phyloP scores from a whole-genome alignment of 2,113 vertebrate species.

The Phasianus colchicus region DNA sequence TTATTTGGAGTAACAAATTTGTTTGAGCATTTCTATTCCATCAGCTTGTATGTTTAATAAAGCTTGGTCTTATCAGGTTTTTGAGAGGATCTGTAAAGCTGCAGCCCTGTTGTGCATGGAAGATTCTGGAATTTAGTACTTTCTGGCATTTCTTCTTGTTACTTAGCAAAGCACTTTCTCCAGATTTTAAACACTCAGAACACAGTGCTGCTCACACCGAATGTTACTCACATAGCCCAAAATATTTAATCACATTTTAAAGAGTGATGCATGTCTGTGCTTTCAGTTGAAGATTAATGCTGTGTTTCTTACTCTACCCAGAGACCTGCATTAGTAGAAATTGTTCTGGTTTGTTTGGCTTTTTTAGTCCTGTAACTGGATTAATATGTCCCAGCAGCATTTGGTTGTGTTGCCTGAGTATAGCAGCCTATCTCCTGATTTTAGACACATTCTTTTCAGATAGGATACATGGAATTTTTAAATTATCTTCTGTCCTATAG shows the following conservation, averaged over 20 bases:
- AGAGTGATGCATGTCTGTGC: neutral
- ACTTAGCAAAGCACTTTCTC: neutral
- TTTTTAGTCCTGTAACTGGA: neutral
- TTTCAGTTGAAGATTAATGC: neutral
- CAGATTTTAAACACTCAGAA: neutral
- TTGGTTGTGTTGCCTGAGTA: neutral
- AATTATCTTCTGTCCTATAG: neutral
- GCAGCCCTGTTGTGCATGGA: neutral
- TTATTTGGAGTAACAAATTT: neutral
- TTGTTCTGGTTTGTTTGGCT: neutral
- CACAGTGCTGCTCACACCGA: neutral
- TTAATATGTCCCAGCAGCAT: neutral
- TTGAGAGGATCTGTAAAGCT: neutral
- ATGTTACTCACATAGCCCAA: neutral
- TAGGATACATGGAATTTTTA: neutral
- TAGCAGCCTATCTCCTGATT: neutral
- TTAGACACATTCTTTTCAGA: neutral
- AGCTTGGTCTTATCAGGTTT: neutral
- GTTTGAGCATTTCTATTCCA: neutral
- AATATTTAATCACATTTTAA: neutral
- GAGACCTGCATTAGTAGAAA: neutral
- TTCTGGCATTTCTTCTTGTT: neutral
- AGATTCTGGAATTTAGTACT: neutral
- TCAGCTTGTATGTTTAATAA: neutral
- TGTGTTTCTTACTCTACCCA: neutral